Base-by-base conservation (phyloP, 2,113 vertebrate genomes). In the Dunckerocampus dactyliophorus region DNA sequence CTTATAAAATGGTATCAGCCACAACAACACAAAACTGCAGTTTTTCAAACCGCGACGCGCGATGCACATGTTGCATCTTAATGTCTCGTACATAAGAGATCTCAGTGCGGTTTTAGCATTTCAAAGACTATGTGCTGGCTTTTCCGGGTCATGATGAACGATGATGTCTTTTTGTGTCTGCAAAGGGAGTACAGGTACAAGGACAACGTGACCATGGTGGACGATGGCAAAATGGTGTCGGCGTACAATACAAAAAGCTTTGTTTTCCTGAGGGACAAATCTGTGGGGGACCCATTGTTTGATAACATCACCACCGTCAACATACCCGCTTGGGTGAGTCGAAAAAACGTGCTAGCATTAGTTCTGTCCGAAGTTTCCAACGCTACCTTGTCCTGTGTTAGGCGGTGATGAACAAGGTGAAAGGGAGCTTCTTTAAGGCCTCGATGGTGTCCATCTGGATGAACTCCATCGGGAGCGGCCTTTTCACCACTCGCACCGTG, bases 321-420 rank as follows among this genome's bases (percentile, higher is more conserved):
- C 85, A 92, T 99, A 72, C 97, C 97, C 39, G 88, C 89, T 10
- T 82, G 97, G 93, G 97, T 99, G 87, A 95, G 95, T 91, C 50
- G 51, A 13, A 3, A 47, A 0, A 51, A 68, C 3, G 48, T 57
- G 31, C 20, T 42, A 59, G 20, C 3, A 3, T 20, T 2, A 34
- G 24, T 56, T 4, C 20, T 0, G 15, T 48, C 34, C 8, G 11
- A 39, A 39, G 37, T 51, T 28, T 10, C 39, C 58, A n/a, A 8
- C 49, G 58, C 13, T 45, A 1, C 8, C 39, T 19, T 47, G 3
- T 16, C 50, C 71, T 46, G 43, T 2, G 2, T 71, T 67, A 99
- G 97, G 92, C 91, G 0, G 91, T 91, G 4, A 94, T 99, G 90
- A 88, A 90, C 50, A 76, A 87, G 60, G 22, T 82, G 14, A 89